Percentiles rank a stretch among this genome's conserved stretches.
phyloP scores from a whole-genome alignment of 2,888 invertebrate species.

The Bellardia bayeri region DNA sequence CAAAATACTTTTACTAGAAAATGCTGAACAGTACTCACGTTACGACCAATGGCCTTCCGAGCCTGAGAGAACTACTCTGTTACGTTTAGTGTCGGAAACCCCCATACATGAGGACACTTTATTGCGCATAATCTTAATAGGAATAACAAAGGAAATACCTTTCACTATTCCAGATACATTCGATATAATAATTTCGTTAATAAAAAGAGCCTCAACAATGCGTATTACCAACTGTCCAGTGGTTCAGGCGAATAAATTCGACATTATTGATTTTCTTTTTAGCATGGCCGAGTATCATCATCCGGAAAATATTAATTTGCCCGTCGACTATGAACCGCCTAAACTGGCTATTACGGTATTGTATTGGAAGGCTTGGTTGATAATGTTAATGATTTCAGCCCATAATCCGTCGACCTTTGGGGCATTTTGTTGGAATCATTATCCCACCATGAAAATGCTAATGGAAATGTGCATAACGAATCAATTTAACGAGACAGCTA shows the following conservation, averaged over 20 bases:
- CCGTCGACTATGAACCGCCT: constrained; percentile 92
- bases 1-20: constrained; percentile 91
- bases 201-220: constrained; percentile 92
- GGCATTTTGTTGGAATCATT: constrained; percentile 93
- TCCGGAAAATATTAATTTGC: constrained; percentile 95
- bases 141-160: constrained; percentile 90
- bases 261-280: constrained; percentile 95
- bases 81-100: constrained; percentile 93
- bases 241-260: constrained; percentile 90
- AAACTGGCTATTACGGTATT: constrained; percentile 94
- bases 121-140: constrained; percentile 92
- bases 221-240: constrained; percentile 89
- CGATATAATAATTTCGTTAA: constrained; percentile 93
- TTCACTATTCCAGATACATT: constrained; percentile 92
- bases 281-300: constrained; percentile 96
- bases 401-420: constrained; percentile 97
- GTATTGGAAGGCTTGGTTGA: constrained; percentile 98
- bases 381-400: constrained; percentile 94
- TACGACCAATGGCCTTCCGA: constrained; percentile 96
- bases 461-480: constrained; percentile 99
- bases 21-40: constrained; percentile 92
- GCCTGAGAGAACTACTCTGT: constrained; percentile 91
- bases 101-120: constrained; percentile 94
- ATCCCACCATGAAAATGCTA: constrained; percentile 94
- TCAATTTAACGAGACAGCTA: constrained; percentile 86